Conservation (phyloP, 2,113 vertebrate genomes). For the Prunella himalayana region DNA sequence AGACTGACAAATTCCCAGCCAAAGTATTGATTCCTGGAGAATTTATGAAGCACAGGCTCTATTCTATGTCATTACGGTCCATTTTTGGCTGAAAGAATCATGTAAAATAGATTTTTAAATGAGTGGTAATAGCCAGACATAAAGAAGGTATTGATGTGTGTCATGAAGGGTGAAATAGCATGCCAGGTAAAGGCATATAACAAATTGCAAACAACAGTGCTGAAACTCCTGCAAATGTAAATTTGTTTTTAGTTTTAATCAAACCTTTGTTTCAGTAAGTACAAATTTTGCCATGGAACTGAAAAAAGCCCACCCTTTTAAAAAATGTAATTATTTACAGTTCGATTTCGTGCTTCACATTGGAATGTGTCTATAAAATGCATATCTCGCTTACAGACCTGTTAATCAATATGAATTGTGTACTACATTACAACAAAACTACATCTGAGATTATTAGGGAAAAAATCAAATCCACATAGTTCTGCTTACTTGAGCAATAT, state of each 20-base stretch:
- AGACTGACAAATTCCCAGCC: constrained; percentile 84
- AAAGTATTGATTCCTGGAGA: constrained; percentile 83
- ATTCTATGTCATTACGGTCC: constrained; percentile 80
- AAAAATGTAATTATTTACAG: constrained; percentile 67
- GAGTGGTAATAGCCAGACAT: constrained; percentile 84
- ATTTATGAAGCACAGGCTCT: constrained; percentile 80
- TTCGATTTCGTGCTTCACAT: constrained; percentile 68
- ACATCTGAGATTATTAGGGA: constrained; percentile 69
- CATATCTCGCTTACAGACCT: constrained; percentile 61
- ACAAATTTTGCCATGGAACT: constrained; percentile 44
- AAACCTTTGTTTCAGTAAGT: constrained; percentile 57
- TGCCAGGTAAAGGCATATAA: constrained; percentile 76
- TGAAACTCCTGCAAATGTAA: constrained; percentile 71
- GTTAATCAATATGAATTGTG: constrained; percentile 76
- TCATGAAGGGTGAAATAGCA: constrained; percentile 82
- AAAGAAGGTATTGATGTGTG: constrained; percentile 83
- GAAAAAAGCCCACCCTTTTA: background rate
- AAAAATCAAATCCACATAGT: constrained; percentile 68
- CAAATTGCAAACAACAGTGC: constrained; percentile 73
- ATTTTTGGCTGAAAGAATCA: constrained; percentile 82
- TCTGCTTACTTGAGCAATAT: constrained; percentile 77
- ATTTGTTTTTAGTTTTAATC: constrained; percentile 74
- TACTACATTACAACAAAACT: constrained; percentile 71
- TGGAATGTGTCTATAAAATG: constrained; percentile 70
- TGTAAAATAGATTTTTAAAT: constrained; percentile 89